Conservation (phyloP, 2,888 invertebrate genomes). For the Quadroppia sp. region DNA sequence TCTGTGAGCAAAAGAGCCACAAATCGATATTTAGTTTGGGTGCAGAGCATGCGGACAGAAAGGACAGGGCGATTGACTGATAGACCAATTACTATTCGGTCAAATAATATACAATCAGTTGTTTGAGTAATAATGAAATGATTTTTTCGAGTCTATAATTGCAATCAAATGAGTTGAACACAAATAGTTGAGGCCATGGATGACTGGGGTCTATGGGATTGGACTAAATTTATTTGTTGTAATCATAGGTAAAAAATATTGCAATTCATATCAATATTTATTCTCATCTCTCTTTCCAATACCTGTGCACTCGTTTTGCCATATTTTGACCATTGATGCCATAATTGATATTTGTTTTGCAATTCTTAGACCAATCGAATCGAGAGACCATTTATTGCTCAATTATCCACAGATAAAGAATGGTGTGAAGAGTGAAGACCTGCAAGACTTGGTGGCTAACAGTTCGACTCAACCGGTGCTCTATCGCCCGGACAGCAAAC, state of each 20-base stretch:
- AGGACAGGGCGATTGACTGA: conserved; percentile 1
- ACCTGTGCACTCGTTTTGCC: neutral
- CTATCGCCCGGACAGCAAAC: conserved; percentile 7
- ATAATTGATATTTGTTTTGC: neutral
- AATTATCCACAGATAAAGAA: conserved; percentile 20
- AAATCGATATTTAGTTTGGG: conserved; percentile 19
- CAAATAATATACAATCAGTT: conserved; percentile 19
- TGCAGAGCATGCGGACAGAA: conserved; percentile 34
- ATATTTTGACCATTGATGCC: conserved; percentile 6
- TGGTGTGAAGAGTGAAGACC: conserved; percentile 15
- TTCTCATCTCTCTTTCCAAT: neutral
- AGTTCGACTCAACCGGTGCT: neutral
- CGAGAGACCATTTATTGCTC: conserved; percentile 11
- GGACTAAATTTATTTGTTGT: conserved; percentile 42
- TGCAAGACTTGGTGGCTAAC: conserved; percentile 25
- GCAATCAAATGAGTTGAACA: no score
- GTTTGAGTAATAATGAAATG: conserved; percentile 12
- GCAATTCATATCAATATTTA: neutral
- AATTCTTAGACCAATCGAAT: conserved; percentile 8
- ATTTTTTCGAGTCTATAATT: no score
- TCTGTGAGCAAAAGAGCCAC: neutral
- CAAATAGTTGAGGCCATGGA: conserved; percentile 24
- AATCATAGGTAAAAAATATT: conserved; percentile 31
- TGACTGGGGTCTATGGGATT: conserved; percentile 40
- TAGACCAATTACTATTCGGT: no score